phyloP scores from a whole-genome alignment of 2,113 vertebrate genomes.

The Lagopus muta region DNA sequence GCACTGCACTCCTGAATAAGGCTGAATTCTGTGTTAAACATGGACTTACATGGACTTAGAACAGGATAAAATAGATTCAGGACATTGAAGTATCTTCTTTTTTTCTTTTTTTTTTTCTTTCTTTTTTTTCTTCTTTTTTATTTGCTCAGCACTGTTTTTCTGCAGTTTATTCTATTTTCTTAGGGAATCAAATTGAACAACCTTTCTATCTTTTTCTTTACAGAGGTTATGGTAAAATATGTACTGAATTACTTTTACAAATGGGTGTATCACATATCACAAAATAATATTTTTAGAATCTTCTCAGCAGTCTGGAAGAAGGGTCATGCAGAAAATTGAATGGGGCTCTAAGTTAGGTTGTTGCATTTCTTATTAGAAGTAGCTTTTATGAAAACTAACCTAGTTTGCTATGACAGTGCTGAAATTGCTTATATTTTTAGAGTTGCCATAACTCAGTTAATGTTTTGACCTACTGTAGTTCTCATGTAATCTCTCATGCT shows the following conservation, averaged over 20 bases:
- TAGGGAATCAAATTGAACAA: neutral
- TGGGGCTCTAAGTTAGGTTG: neutral
- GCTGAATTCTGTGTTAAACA: neutral
- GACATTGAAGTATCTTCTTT: neutral
- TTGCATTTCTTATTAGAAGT: conserved; percentile 22
- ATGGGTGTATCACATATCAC: neutral
- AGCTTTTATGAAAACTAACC: conserved; percentile 28
- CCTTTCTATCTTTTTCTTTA: neutral
- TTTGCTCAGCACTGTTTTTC: neutral
- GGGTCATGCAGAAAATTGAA: neutral
- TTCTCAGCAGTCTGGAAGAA: neutral
- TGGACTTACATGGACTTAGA: neutral
- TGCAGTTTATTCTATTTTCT: neutral
- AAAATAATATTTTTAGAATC: neutral
- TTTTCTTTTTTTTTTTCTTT: neutral
- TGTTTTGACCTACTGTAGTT: conserved; percentile 66
- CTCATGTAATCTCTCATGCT: conserved; percentile 73
- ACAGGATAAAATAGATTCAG: neutral
- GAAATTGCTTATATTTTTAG: conserved; percentile 48
- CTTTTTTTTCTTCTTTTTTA: neutral
- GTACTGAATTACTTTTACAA: neutral
- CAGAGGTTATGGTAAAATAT: neutral
- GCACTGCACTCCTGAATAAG: neutral
- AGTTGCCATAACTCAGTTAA: conserved; percentile 56
- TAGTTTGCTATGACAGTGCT: neutral